Conservation (phyloP, 2,888 invertebrate species). For the Melanotus villosus region DNA sequence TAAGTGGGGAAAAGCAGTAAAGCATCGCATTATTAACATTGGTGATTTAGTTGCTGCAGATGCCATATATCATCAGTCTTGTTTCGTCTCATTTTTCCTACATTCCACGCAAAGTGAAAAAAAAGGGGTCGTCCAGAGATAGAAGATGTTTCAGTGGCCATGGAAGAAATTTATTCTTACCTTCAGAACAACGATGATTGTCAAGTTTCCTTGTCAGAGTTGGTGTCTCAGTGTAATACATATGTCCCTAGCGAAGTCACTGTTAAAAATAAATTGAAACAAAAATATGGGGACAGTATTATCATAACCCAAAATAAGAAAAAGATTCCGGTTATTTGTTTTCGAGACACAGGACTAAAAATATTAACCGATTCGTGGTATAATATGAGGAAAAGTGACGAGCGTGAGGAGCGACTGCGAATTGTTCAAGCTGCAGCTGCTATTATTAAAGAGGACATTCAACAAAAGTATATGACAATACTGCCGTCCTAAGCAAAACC, state of each 20-base stretch:
- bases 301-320: too few relatives aligned
- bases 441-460: too few relatives aligned
- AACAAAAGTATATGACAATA: too few relatives aligned
- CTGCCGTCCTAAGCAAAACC: too few relatives aligned
- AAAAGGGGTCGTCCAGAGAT: background rate
- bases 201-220: background rate
- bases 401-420: too few relatives aligned
- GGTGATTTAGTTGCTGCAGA: background rate
- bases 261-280: background rate
- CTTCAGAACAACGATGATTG: background rate
- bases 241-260: background rate
- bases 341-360: too few relatives aligned
- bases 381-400: too few relatives aligned
- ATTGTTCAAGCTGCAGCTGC: too few relatives aligned
- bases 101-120: background rate
- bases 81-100: background rate
- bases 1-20: background rate
- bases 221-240: background rate
- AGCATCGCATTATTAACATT: background rate
- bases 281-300: background rate
- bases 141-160: background rate
- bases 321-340: too few relatives aligned
- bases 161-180: background rate
- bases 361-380: too few relatives aligned
- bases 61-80: background rate